Evolutionary conservation across 2,797 vertebrate genomes (phyloP), one percentile per base, ranked within the genome.

Genomic region (Notamacropus eugenii): DNA sequence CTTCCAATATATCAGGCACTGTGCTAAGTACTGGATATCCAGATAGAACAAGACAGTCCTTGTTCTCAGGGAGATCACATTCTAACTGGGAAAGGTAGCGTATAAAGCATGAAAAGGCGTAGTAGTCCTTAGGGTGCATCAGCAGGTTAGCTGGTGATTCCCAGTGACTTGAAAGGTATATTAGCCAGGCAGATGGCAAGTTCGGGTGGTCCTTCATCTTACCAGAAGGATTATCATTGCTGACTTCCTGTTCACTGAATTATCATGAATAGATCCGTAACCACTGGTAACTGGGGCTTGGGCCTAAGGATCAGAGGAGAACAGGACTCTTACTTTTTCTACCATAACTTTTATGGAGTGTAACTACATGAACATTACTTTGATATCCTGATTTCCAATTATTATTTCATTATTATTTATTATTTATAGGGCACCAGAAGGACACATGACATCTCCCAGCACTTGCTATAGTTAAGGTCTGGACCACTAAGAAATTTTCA

Each of bases 321-420:
- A 24, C 40, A 74, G n/a, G 67, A n/a, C n/a, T 74, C 6, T 40
- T 40, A 22, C n/a, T 40, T 40, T 74, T 91, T 54, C 87, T 93
- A 24, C 10, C 28, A 22, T 13, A 87, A 93, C 54, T 82, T 27
- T 58, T 16, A 58, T 1, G 55, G n/a, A 93, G 27, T 55, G 11
- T 57, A n/a, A 95, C 19, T 46, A 10, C 50, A 13, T 93, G 82
- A 28, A 92, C 50, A 0, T 54, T 29, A 50, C 3, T 95, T 90
- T 46, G 22, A 54, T 87, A 90, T 9, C 3, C 22, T 95, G 27
- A 0, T 94, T 90, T 50, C 74, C 82, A 92, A 46, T 52, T 91
- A 55, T 91, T 91, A 91, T 87, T 54, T 96, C 55, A 62, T 91
- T 93, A 67, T 19, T 55, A 91, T 95, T 93, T 95, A 55, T 59